A percentile compares a stretch with the other conserved stretches of the same genome.
Conservation (phyloP, 1,140 invertebrate species). For the Limonius californicus region DNA sequence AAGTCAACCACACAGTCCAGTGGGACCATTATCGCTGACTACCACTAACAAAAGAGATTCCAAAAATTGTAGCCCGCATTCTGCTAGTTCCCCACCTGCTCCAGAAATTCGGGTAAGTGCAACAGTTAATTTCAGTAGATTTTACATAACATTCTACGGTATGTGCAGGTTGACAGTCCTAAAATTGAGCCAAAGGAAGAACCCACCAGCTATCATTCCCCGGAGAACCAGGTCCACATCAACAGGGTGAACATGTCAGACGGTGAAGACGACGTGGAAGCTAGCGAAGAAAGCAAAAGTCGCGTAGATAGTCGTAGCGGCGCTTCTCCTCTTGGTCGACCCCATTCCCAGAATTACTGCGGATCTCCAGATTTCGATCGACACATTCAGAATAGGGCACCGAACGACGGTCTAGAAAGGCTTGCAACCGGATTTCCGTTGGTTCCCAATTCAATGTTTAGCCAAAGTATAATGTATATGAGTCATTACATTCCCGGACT, state of each 20-base stretch:
- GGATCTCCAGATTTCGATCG: conserved; percentile 43
- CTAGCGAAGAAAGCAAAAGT: conserved; percentile 36
- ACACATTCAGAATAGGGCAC: conserved; percentile 36
- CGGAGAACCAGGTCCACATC: conserved; percentile 45
- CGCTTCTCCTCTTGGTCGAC: conserved; percentile 39
- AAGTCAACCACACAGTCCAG: conserved; percentile 57
- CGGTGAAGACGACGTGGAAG: conserved; percentile 37
- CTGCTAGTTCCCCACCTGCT: conserved; percentile 33
- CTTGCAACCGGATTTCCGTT: conserved; percentile 66
- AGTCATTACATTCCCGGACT: conserved; percentile 74
- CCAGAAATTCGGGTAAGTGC: conserved; percentile 42
- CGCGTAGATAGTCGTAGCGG: conserved; percentile 28
- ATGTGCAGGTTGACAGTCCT: conserved; percentile 36
- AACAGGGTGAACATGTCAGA: conserved; percentile 48
- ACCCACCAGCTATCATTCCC: conserved; percentile 51
- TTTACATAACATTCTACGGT: background rate
- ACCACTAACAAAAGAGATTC: conserved; percentile 47
- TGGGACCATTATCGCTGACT: conserved; percentile 64
- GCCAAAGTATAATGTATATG: conserved; percentile 87
- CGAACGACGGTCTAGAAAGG: conserved; percentile 48
- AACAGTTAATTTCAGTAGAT: no score
- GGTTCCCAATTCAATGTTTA: conserved; percentile 79
- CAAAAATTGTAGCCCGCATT: conserved; percentile 44
- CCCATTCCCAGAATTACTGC: conserved; percentile 34
- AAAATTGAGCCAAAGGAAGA: conserved; percentile 48